These are phyloP conservation scores for Deroplatys truncata DNA, from an alignment of 2,888 invertebrate species.

Conservation along the genomic window DNA sequence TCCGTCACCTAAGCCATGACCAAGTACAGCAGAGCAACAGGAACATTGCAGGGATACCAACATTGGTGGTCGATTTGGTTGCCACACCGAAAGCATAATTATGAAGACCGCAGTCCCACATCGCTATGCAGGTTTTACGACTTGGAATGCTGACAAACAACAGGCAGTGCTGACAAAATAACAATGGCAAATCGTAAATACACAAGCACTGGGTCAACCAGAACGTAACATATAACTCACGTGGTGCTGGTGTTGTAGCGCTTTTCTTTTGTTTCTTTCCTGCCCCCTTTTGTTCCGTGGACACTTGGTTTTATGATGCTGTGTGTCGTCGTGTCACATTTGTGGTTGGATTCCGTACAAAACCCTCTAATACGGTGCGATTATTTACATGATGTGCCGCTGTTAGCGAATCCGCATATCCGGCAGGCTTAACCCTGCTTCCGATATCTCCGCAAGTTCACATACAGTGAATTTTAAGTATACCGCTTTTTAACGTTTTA, in stretches of 20 bases:
- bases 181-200: neutral
- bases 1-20: too few relatives aligned
- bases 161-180: neutral
- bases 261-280: neutral
- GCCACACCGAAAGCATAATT: neutral
- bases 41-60: neutral
- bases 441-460: too few relatives aligned
- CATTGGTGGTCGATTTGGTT: neutral
- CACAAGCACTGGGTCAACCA: neutral
- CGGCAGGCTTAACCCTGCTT: too few relatives aligned
- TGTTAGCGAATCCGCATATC: too few relatives aligned
- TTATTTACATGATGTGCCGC: too few relatives aligned
- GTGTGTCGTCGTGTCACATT: neutral
- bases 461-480: too few relatives aligned
- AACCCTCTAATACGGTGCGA: too few relatives aligned
- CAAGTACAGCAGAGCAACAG: neutral
- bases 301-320: neutral
- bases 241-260: neutral
- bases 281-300: neutral
- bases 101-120: neutral
- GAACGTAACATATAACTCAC: neutral
- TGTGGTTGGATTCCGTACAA: neutral
- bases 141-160: neutral
- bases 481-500: too few relatives aligned
- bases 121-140: neutral